Percentiles rank a stretch among this genome's conserved stretches.
These are phyloP conservation scores for Nasonovia ribisnigri DNA, from an alignment of 2,888 invertebrate species.

Conservation along the genomic window DNA sequence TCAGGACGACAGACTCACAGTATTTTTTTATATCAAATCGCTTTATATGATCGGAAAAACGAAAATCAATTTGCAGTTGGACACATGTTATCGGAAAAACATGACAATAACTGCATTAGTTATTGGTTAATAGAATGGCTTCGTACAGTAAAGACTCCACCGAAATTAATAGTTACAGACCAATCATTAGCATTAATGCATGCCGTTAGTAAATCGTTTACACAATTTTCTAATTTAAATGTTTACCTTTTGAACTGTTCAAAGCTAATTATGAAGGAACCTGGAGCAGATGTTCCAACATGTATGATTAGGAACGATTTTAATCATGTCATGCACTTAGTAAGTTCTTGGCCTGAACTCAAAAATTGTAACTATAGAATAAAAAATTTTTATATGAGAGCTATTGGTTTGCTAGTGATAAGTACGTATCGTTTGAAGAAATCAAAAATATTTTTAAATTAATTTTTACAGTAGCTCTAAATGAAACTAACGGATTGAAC, in stretches of 20 bases:
- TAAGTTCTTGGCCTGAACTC: neutral
- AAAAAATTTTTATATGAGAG: conserved; percentile 28
- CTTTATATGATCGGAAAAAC: neutral
- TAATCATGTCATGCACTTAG: neutral
- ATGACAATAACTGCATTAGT: neutral
- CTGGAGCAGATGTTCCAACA: conserved; percentile 1
- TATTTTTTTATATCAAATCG: conserved; percentile 40
- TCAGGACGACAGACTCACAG: neutral
- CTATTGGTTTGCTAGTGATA: conserved; percentile 18
- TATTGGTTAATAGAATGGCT: conserved; percentile 35
- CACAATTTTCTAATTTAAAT: conserved; percentile 47
- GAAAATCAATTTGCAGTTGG: conserved; percentile 9
- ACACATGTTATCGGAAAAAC: conserved; percentile 15
- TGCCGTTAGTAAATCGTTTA: neutral
- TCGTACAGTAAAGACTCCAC: neutral
- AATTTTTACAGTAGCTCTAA: conserved; percentile 25
- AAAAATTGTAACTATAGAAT: neutral
- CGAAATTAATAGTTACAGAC: conserved; percentile 11
- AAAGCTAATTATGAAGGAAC: conserved; percentile 10
- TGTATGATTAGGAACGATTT: conserved; percentile 19
- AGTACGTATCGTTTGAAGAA: conserved; percentile 6
- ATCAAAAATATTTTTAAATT: conserved; percentile 12
- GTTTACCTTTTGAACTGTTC: conserved; percentile 11
- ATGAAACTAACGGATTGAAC: conserved; percentile 23
- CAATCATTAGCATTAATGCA: conserved; percentile 25